Base-by-base conservation (phyloP, 2,888 invertebrate species). In the Andrena haemorrhoa region DNA sequence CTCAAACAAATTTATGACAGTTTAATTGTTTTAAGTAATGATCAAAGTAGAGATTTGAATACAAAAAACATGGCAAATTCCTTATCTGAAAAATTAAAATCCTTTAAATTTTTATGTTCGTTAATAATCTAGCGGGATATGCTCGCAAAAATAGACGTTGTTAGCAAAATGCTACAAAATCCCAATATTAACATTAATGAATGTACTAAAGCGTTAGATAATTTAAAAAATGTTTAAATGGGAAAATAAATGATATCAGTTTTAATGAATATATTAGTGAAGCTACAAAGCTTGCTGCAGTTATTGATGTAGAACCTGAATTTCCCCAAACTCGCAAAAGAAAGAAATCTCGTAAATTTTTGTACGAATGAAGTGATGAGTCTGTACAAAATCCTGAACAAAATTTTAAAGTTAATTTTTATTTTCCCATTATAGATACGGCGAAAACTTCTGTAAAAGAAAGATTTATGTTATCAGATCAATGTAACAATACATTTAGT, bases 151-250 rank as follows among this genome's bases (percentile, higher is more conserved):
- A 49, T 49, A n/a, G n/a, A n/a, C n/a, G n/a, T 49, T 49, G n/a
- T 49, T n/a, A 49, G 49, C n/a, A 6, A 49, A 49, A 49, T n/a
- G n/a, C n/a, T 49, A 49, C 5, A 49, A 49, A n/a, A n/a, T 49
- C 49, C 49, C n/a, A 20, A 51, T n/a, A n/a, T 20, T 51, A 51
- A 51, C 20, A 51, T 51, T n/a, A 51, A 51, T 51, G 51, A 51
- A 51, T 51, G 0, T 20, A 7, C 20, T 51, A 51, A 20, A n/a
- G 20, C 7, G 16, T 49, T 49, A n/a, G n/a, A 49, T 49, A n/a
- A 49, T 16, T 49, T 49, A n/a, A n/a, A 7, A n/a, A 49, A n/a
- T 8, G 16, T 49, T n/a, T 49, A 49, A 49, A n/a, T 49, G 7
- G n/a, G n/a, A 49, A 16, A 16, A 6, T 6, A 0, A n/a, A n/a